Percentiles rank a stretch among this genome's conserved stretches.
Evolutionary conservation across 2,888 invertebrate species (phyloP).

Genomic region (Phaonia tiefii): DNA sequence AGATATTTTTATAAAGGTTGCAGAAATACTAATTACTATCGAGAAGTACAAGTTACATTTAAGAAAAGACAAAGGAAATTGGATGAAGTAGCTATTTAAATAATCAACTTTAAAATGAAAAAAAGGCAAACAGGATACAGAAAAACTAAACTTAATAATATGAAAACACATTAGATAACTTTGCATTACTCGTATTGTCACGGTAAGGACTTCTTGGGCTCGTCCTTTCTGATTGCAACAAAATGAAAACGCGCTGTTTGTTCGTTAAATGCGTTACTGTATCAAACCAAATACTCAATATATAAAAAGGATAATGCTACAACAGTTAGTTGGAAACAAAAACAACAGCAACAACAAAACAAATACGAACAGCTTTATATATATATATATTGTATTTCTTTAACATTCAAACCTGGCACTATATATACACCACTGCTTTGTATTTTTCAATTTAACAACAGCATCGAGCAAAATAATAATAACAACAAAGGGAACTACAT

Average conservation of each 20-base stretch:
- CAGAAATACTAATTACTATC: no score
- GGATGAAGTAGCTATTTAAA: no score
- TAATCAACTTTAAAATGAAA: no score
- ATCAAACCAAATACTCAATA: slow-evolving; percentile 18
- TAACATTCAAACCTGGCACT: slow-evolving; percentile 58
- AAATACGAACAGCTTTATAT: slow-evolving; percentile 24
- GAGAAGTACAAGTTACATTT: no score
- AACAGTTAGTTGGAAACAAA: slow-evolving; percentile 31
- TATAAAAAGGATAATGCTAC: slow-evolving; percentile 2
- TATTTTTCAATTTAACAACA: slow-evolving; percentile 6
- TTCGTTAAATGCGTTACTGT: slow-evolving; percentile 62
- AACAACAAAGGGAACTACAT: no score
- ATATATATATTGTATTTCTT: no score
- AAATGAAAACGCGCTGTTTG: slow-evolving; percentile 67
- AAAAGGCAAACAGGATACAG: no score
- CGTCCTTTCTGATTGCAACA: background rate
- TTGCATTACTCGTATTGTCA: background rate
- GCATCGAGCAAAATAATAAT: background rate
- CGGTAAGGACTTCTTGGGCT: background rate
- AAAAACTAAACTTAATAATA: no score
- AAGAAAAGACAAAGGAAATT: no score
- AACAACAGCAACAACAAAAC: slow-evolving; percentile 20
- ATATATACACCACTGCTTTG: slow-evolving; percentile 47
- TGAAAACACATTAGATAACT: no score
- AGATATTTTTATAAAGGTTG: no score